A percentile compares a stretch with the other conserved stretches of the same genome.
phyloP scores from a whole-genome alignment of 2,113 vertebrate species.

The Turdus rufiventris region DNA sequence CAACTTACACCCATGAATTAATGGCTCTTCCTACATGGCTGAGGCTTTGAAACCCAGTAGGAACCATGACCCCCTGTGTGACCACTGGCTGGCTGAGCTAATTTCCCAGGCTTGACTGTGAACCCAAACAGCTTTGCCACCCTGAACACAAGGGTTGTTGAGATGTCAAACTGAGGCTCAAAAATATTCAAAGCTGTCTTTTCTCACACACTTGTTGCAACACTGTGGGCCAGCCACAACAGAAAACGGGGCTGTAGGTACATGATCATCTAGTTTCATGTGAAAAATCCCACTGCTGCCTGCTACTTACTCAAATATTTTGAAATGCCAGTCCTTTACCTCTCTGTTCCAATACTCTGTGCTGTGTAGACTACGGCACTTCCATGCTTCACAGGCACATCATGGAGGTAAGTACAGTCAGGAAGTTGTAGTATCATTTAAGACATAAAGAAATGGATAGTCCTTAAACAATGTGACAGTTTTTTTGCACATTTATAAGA shows the following conservation, averaged over 20 bases:
- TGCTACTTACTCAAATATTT: neutral
- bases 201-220: neutral
- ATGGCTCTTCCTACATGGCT: neutral
- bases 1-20: neutral
- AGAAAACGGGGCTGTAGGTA: rapidly evolving
- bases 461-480: neutral
- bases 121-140: neutral
- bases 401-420: neutral
- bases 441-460: neutral
- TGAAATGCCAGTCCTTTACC: neutral
- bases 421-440: neutral
- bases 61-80: neutral
- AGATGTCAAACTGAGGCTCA: neutral
- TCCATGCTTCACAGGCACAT: neutral
- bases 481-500: neutral
- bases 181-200: neutral
- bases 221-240: neutral
- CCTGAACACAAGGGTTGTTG: neutral
- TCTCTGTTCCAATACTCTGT: neutral
- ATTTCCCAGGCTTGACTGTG: neutral
- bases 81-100: neutral
- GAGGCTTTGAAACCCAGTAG: neutral
- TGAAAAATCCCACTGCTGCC: neutral
- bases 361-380: neutral
- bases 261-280: neutral